Conservation (phyloP, 2,888 invertebrate genomes). For the Tridacna gigas region DNA sequence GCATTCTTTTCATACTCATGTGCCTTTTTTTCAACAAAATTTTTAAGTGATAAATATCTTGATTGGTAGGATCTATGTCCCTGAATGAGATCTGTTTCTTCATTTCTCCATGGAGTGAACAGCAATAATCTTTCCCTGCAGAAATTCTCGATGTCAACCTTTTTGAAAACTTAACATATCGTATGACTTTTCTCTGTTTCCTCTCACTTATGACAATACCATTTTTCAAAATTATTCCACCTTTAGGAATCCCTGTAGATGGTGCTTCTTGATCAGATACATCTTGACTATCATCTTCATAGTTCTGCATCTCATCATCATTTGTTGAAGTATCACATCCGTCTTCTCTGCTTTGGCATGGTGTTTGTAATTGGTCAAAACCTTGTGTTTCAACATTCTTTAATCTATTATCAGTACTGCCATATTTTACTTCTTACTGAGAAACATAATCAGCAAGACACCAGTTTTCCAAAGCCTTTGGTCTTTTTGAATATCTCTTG, state of each 20-base stretch:
- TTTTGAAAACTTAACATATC: constrained; percentile 36
- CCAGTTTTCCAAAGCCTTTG: constrained; percentile 6
- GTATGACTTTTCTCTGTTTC: not conserved
- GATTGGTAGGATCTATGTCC: constrained; percentile 29
- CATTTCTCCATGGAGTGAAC: constrained; percentile 73
- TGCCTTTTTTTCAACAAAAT: constrained; percentile 15
- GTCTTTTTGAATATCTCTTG: constrained; percentile 16
- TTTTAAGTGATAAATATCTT: constrained; percentile 38
- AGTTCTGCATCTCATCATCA: too few relatives aligned
- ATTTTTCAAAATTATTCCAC: not conserved
- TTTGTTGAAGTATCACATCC: not conserved
- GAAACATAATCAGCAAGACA: too few relatives aligned
- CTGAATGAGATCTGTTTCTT: too few relatives aligned
- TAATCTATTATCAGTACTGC: not conserved
- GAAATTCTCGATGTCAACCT: constrained; percentile 56
- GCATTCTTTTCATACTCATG: not conserved
- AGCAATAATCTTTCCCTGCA: constrained; percentile 66
- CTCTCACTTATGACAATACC: not conserved
- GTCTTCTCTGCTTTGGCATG: not conserved
- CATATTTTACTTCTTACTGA: constrained; percentile 36
- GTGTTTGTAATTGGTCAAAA: not conserved
- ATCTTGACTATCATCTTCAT: not conserved
- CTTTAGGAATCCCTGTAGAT: not conserved
- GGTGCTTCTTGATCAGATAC: not conserved
- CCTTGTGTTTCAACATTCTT: too few relatives aligned